Evolutionary conservation across 2,113 vertebrate genomes (phyloP).

Genomic region (Peromyscus maniculatus): DNA sequence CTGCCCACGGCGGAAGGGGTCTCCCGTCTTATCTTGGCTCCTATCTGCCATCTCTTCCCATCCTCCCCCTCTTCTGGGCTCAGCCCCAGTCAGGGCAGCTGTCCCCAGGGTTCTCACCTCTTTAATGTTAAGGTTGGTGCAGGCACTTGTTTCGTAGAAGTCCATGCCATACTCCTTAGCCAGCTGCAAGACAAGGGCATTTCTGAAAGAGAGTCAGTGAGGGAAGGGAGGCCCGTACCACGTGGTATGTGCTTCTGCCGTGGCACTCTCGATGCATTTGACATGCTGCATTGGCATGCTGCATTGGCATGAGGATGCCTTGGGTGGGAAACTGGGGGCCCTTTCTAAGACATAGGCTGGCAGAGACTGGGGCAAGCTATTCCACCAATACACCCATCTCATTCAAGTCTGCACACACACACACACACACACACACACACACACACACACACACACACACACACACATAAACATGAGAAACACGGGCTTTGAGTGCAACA

Average conservation of each 20-base stretch:
- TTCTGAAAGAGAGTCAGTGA: slow-evolving; percentile 4
- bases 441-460: background rate
- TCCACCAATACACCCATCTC: background rate
- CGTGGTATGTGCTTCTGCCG: background rate
- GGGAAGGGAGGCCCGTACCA: background rate
- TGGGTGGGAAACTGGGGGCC: background rate
- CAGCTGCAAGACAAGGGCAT: slow-evolving; percentile 89
- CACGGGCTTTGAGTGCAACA: background rate
- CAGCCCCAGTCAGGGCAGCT: background rate
- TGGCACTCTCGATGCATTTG: fast-evolving
- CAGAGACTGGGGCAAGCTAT: background rate
- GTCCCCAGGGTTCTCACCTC: slow-evolving; percentile 89
- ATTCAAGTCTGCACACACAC: background rate
- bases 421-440: background rate
- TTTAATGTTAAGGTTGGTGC: slow-evolving; percentile 97
- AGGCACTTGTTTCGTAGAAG: slow-evolving; percentile 99
- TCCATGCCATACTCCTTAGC: slow-evolving; percentile 98
- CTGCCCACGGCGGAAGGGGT: fast-evolving
- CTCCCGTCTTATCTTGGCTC: background rate
- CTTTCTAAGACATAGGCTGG: background rate
- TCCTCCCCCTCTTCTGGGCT: background rate
- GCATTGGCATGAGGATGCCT: background rate
- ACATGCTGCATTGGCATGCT: too few relatives aligned
- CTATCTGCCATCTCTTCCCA: background rate
- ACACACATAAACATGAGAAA: background rate